Conservation (phyloP, 2,797 vertebrate species). For the Centroberyx gerrardi region DNA sequence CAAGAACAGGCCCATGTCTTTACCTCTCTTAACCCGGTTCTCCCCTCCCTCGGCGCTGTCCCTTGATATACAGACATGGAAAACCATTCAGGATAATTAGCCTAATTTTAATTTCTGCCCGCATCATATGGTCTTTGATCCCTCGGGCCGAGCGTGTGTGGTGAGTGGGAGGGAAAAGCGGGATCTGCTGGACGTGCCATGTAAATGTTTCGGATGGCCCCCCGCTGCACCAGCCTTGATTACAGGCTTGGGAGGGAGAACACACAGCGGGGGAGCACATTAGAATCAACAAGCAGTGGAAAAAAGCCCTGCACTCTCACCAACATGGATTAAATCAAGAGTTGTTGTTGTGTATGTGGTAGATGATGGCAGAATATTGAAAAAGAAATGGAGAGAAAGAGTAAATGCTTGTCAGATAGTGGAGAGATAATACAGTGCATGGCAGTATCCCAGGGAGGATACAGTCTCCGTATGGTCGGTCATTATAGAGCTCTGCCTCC, state of each 20-base stretch:
- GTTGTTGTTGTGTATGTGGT: not conserved
- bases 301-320: constrained; percentile 33
- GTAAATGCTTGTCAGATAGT: not conserved
- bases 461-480: not conserved
- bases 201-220: constrained; percentile 63
- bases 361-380: constrained; percentile 24
- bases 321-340: constrained; percentile 51
- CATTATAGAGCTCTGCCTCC: not conserved
- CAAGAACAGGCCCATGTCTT: constrained; percentile 29
- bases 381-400: not conserved
- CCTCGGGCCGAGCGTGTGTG: constrained; percentile 44
- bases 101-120: constrained; percentile 68
- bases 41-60: constrained; percentile 33
- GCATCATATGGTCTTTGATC: constrained; percentile 66
- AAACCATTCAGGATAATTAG: constrained; percentile 70
- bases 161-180: constrained; percentile 35
- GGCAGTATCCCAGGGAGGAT: constrained; percentile 7
- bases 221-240: constrained; percentile 60
- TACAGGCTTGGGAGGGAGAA: constrained; percentile 50
- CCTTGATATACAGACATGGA: constrained; percentile 37
- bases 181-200: constrained; percentile 52
- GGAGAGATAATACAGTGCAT: not conserved
- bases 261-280: constrained; percentile 54
- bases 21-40: constrained; percentile 40
- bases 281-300: constrained; percentile 62